Evolutionary conservation across 2,113 vertebrate genomes (phyloP).

Genomic region (Ciconia stormi): DNA sequence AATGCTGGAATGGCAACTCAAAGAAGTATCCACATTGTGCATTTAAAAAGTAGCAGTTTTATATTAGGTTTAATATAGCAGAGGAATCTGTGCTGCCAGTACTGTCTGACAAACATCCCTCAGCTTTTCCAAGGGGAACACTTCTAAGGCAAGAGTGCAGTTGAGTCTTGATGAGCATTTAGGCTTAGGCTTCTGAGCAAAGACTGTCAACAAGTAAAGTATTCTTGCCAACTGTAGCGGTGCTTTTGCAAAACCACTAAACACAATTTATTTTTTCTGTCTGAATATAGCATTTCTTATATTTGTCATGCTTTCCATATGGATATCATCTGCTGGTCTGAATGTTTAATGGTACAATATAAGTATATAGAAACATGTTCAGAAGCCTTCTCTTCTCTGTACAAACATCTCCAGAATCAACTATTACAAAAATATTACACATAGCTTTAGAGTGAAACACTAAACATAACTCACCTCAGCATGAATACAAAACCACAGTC

Average conservation of each 20-base stretch:
- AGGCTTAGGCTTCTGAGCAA: slow-evolving; percentile 11
- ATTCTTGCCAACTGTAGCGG: slow-evolving; percentile 8
- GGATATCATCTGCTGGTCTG: slow-evolving; percentile 49
- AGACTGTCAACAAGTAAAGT: slow-evolving; percentile 29
- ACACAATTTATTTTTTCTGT: background rate
- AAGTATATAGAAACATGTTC: background rate
- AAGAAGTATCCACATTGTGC: background rate
- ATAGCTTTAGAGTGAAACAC: background rate
- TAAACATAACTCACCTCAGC: slow-evolving; percentile 4
- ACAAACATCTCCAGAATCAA: background rate
- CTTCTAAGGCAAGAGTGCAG: background rate
- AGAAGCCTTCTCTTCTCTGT: background rate
- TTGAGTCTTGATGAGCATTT: slow-evolving; percentile 37
- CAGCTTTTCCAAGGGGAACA: slow-evolving; percentile 36
- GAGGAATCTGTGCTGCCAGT: slow-evolving; percentile 41
- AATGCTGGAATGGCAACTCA: background rate
- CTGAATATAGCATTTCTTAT: slow-evolving; percentile 20
- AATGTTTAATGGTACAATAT: background rate
- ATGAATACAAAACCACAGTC: background rate
- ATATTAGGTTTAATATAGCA: slow-evolving; percentile 41
- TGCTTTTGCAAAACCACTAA: slow-evolving; percentile 54
- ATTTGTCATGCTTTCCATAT: slow-evolving; percentile 45
- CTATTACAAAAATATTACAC: background rate
- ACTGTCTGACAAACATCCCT: slow-evolving; percentile 36
- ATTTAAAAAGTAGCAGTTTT: slow-evolving; percentile 17